These are phyloP conservation scores for Cynoglossus semilaevis DNA, from an alignment of 2,113 vertebrate genomes.

Conservation along the genomic window DNA sequence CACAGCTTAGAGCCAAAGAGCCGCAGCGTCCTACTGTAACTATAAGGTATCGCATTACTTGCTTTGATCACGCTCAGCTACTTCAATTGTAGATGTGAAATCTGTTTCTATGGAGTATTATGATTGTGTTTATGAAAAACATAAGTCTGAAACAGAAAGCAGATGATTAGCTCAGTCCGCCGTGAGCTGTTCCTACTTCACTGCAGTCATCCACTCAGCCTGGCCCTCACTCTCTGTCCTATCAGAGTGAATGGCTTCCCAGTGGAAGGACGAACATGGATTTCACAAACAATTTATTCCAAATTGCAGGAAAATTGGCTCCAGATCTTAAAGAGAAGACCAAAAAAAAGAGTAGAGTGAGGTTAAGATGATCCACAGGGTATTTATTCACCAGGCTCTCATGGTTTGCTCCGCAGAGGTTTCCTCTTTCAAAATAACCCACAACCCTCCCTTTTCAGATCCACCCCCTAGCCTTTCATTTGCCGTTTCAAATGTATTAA, in stretches of 20 bases:
- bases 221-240: conserved; percentile 26
- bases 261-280: conserved; percentile 68
- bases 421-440: conserved; percentile 80
- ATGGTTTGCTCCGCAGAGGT: conserved; percentile 70
- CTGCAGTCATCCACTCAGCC: conserved; percentile 23
- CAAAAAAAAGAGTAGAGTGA: conserved; percentile 40
- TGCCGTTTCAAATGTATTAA: conserved; percentile 82
- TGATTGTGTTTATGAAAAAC: conserved; percentile 59
- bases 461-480: conserved; percentile 66
- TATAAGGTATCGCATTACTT: conserved; percentile 27
- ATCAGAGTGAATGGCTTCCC: conserved; percentile 61
- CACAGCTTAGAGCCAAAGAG: conserved; percentile 53
- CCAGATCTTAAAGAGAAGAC: conserved; percentile 67
- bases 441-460: conserved; percentile 35
- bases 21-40: conserved; percentile 42
- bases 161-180: conserved; percentile 61
- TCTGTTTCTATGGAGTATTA: conserved; percentile 39
- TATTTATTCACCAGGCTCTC: conserved; percentile 75
- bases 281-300: conserved; percentile 83
- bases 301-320: conserved; percentile 83
- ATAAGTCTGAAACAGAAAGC: conserved; percentile 60
- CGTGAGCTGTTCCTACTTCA: conserved; percentile 41
- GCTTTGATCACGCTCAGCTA: conserved; percentile 62
- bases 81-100: conserved; percentile 55
- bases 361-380: conserved; percentile 73